Conservation (phyloP, 2,113 vertebrate genomes). For the Corythornis cristatus region DNA sequence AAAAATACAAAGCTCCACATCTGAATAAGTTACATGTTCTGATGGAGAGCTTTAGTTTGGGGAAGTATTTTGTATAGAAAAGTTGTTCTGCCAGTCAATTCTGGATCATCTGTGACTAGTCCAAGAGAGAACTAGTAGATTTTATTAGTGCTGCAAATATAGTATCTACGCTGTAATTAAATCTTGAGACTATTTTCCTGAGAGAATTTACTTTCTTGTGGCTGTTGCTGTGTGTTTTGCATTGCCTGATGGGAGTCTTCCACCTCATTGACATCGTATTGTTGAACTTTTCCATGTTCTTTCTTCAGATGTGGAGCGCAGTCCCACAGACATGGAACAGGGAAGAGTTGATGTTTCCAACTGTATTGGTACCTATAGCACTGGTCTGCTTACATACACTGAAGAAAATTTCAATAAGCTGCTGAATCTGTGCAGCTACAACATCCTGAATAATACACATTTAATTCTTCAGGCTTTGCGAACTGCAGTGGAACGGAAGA, state of each 20-base stretch:
- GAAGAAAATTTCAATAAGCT: slow-evolving; percentile 74
- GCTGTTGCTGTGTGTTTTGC: neutral
- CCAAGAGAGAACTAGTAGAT: fast-evolving
- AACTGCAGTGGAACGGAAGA: slow-evolving; percentile 59
- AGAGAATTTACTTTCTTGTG: neutral
- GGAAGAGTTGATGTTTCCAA: slow-evolving; percentile 73
- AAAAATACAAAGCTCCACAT: neutral
- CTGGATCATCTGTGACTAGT: neutral
- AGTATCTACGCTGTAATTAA: neutral
- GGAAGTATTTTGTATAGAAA: neutral
- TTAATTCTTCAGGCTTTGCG: slow-evolving; percentile 69
- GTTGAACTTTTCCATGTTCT: neutral
- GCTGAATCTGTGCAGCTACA: slow-evolving; percentile 77
- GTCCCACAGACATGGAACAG: slow-evolving; percentile 54
- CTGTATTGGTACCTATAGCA: slow-evolving; percentile 70
- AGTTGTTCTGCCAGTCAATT: neutral
- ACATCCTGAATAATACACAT: slow-evolving; percentile 78
- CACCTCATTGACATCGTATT: neutral
- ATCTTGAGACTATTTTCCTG: neutral
- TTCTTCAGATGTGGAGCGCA: slow-evolving; percentile 72
- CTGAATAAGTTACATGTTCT: neutral
- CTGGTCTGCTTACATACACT: slow-evolving; percentile 74
- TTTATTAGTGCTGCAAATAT: neutral
- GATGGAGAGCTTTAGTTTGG: neutral
- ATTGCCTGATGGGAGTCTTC: neutral